Percentiles rank a stretch among this genome's conserved stretches.
These are phyloP conservation scores for Loxodonta africana DNA, from an alignment of 2,113 vertebrate species.

Conservation along the genomic window DNA sequence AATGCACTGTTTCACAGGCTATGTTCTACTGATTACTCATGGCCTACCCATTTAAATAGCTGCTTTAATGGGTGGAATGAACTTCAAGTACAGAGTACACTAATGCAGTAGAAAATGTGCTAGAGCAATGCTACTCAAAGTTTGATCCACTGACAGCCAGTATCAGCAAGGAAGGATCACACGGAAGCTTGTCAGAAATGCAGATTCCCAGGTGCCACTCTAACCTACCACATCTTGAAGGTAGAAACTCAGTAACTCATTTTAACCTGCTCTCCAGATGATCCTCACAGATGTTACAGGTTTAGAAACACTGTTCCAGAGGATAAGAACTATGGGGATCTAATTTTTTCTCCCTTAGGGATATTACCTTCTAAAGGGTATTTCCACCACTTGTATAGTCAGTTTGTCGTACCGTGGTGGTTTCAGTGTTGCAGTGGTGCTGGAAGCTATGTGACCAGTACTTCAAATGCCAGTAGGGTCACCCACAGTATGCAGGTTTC, in stretches of 20 bases:
- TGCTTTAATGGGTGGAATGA: neutral
- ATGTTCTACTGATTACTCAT: neutral
- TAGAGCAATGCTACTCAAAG: neutral
- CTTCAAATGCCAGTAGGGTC: no score
- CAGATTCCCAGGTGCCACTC: neutral
- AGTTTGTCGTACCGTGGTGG: no score
- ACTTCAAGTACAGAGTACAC: neutral
- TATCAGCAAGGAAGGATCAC: neutral
- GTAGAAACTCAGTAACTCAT: neutral
- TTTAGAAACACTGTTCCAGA: constrained; percentile 19
- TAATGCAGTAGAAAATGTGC: neutral
- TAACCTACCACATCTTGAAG: neutral
- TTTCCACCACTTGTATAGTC: neutral
- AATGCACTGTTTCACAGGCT: neutral
- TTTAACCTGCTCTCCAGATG: neutral
- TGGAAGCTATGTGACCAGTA: no score
- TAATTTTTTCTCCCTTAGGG: neutral
- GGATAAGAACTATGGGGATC: neutral
- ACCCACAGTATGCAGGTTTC: no score
- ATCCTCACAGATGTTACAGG: neutral
- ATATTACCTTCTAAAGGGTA: neutral
- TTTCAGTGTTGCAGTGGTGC: no score
- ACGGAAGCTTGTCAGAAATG: neutral
- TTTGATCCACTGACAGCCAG: neutral
- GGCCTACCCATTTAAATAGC: neutral